Evolutionary conservation across 1,140 invertebrate genomes (phyloP).

Genomic region (Lucilia cuprina): DNA sequence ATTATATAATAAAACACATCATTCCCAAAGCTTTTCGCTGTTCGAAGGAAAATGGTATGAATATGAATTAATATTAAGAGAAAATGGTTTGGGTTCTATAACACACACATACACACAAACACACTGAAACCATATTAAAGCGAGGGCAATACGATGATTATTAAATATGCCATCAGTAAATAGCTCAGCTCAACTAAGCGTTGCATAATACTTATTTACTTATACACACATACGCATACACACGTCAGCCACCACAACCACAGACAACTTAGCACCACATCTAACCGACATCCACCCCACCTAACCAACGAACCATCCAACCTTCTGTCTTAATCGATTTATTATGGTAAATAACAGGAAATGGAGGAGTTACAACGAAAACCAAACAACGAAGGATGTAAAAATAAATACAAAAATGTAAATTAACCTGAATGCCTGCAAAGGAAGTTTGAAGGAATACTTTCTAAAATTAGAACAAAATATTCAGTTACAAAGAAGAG

Average conservation of each 20-base stretch:
- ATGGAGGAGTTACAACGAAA: background rate
- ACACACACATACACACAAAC: background rate
- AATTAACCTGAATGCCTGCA: conserved; percentile 22
- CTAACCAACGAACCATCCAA: no score
- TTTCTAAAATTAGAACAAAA: no score
- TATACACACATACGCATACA: background rate
- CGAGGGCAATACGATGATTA: conserved; percentile 15
- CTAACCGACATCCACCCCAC: background rate
- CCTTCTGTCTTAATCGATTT: conserved; percentile 36
- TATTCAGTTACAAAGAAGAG: background rate
- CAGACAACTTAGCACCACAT: conserved; percentile 34
- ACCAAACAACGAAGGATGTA: background rate
- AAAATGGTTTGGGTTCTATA: background rate
- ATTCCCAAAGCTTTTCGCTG: conserved; percentile 3
- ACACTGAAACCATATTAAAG: background rate
- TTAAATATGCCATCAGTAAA: conserved; percentile 22
- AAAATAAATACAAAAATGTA: conserved; percentile 28
- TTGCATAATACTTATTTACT: background rate
- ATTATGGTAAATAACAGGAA: conserved; percentile 39
- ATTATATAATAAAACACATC: conserved; percentile 27
- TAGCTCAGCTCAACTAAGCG: background rate
- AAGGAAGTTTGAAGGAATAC: background rate
- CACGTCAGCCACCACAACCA: conserved; percentile 25
- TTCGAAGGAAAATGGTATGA: background rate
- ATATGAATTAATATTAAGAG: background rate